phyloP scores from a whole-genome alignment of 1,140 invertebrate species.

The Limonius californicus region DNA sequence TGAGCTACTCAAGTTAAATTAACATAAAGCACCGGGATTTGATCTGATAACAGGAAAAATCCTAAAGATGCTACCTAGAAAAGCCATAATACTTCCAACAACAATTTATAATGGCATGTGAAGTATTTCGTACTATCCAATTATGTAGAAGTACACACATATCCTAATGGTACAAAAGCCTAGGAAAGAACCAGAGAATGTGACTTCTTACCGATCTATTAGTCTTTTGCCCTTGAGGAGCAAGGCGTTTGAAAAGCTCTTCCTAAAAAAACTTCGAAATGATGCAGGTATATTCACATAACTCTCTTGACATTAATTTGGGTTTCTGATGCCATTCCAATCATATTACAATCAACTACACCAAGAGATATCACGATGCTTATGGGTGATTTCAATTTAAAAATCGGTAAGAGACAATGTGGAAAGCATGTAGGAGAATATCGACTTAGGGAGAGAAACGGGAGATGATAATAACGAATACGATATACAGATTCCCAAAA shows the following conservation, averaged over 20 bases:
- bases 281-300: conserved; percentile 1
- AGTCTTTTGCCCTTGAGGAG: conserved; percentile 23
- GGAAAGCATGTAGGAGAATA: no score
- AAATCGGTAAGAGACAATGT: no score
- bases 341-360: no score
- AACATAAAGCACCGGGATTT: conserved; percentile 29
- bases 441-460: no score
- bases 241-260: conserved; percentile 29
- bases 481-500: no score
- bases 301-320: no score
- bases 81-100: conserved; percentile 23
- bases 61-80: conserved; percentile 25
- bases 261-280: conserved; percentile 21
- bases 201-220: conserved; percentile 26
- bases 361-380: no score
- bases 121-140: conserved; percentile 25
- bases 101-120: conserved; percentile 21
- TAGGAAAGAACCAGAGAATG: conserved; percentile 21
- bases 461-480: no score
- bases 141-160: conserved; percentile 23
- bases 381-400: no score
- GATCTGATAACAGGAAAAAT: conserved; percentile 27
- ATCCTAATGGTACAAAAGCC: conserved; percentile 25
- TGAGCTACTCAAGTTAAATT: no score
- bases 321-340: no score